These are phyloP conservation scores for Helicoverpa armigera DNA, from an alignment of 1,140 invertebrate species.

Conservation along the genomic window DNA sequence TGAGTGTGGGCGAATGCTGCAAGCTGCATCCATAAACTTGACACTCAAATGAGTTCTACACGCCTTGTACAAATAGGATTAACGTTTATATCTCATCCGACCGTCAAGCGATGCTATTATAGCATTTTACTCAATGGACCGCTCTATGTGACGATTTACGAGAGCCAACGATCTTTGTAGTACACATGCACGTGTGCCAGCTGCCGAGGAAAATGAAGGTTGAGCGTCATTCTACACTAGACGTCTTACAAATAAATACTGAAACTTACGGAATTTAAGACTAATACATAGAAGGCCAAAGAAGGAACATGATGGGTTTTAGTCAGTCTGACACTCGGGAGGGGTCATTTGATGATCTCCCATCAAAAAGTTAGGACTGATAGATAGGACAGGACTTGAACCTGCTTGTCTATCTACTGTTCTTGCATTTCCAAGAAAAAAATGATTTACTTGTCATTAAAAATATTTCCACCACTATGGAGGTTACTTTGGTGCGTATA, in stretches of 20 bases:
- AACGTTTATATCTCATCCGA: not conserved
- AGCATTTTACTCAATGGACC: conserved; percentile 31
- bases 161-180: conserved; percentile 7
- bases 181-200: conserved; percentile 35
- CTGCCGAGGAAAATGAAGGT: conserved; percentile 24
- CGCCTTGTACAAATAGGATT: conserved; percentile 5
- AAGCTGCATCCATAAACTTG: not conserved
- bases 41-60: conserved; percentile 2
- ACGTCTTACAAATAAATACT: not conserved
- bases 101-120: conserved; percentile 18
- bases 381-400: too few species aligned
- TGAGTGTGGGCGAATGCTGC: not conserved
- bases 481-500: conserved; percentile 3
- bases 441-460: not conserved
- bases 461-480: not conserved
- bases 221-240: conserved; percentile 22
- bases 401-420: too few species aligned
- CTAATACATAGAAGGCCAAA: not conserved
- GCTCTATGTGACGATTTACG: conserved; percentile 34
- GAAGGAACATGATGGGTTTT: too few species aligned
- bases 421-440: not conserved
- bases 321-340: too few species aligned
- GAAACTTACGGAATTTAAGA: not conserved
- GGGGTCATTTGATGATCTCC: too few species aligned
- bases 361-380: too few species aligned